Base-by-base conservation (phyloP, 2,797 vertebrate genomes). In the Steatocranus sp. region DNA sequence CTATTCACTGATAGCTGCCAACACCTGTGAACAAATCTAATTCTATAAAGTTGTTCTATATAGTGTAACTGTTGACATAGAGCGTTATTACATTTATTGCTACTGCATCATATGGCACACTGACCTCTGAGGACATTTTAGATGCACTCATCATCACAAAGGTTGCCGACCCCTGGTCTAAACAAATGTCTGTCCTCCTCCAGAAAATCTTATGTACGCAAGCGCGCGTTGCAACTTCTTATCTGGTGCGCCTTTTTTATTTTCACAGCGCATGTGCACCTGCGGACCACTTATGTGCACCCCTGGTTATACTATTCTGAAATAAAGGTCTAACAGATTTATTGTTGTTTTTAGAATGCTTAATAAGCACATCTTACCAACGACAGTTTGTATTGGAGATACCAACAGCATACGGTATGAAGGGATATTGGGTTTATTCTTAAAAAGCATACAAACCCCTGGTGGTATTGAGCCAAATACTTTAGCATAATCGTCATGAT, bases 171-270 rank as follows among this genome's bases (percentile, higher is more conserved):
- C 41, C 3, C 27, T 43, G 14, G 0, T 1, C 14, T 14, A 51
- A 51, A 25, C 4, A 53, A 53, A 25, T 14, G 20, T 51, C 20
- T 51, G 11, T 25, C 11, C 4, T 51, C 50, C 20, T 25, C 20
- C 20, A 0, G 20, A 51, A 25, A 25, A 25, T 51, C 50, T 25
- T 25, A 51, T 25, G 20, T 14, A 12, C 0, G 0, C 50, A 25
- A 51, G 4, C 11, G 0, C 11, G 0, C 0, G 20, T 4, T 51
- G 11, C 4, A 25, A 51, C 50, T 53, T 25, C 20, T 14, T 25
- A 51, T 51, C 6, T 25, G 0, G 20, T 51, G 50, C 1, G 4
- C 6, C 1, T 51, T 2, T 51, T 51, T 51, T 25, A 14, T 20
- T 49, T 49, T 49, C 9, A 49, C 50, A 51, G 20, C 2, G 5